Evolutionary conservation across 2,888 invertebrate genomes (phyloP).

Genomic region (Cartodere bifasciata): DNA sequence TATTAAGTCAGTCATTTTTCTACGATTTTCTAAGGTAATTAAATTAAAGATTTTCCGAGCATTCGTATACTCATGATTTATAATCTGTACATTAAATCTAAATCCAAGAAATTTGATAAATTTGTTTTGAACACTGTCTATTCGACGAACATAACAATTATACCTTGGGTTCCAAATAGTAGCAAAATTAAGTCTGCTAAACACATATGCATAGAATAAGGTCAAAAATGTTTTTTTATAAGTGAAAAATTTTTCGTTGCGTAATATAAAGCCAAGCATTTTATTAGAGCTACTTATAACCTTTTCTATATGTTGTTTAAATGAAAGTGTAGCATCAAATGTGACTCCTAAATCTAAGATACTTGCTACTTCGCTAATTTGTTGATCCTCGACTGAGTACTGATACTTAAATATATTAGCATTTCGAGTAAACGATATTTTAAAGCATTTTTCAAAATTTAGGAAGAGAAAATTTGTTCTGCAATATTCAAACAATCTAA

Average conservation of each 20-base stretch:
- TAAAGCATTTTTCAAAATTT: conserved; percentile 1
- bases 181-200: conserved; percentile 2
- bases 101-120: neutral
- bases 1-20: conserved; percentile 3
- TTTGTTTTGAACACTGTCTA: conserved; percentile 1
- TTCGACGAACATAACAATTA: conserved; percentile 3
- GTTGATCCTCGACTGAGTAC: conserved; percentile 2
- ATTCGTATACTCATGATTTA: conserved; percentile 1
- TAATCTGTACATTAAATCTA: conserved; percentile 1
- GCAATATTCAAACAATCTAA: conserved; percentile 3
- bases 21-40: neutral
- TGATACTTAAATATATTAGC: conserved; percentile 1
- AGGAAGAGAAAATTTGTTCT: conserved; percentile 3
- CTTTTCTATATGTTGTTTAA: conserved; percentile 1
- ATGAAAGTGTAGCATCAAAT: conserved; percentile 3
- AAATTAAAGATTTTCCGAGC: conserved; percentile 2
- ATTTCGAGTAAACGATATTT: conserved; percentile 2
- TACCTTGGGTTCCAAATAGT: conserved; percentile 1
- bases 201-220: conserved; percentile 2
- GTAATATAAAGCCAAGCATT: conserved; percentile 5
- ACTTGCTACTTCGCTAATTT: neutral
- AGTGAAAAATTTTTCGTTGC: too few relatives aligned
- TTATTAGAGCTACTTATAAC: conserved; percentile 1
- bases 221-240: too few relatives aligned
- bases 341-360: neutral